These are phyloP conservation scores for Steatornis caripensis DNA, from an alignment of 2,113 vertebrate species.

Conservation along the genomic window DNA sequence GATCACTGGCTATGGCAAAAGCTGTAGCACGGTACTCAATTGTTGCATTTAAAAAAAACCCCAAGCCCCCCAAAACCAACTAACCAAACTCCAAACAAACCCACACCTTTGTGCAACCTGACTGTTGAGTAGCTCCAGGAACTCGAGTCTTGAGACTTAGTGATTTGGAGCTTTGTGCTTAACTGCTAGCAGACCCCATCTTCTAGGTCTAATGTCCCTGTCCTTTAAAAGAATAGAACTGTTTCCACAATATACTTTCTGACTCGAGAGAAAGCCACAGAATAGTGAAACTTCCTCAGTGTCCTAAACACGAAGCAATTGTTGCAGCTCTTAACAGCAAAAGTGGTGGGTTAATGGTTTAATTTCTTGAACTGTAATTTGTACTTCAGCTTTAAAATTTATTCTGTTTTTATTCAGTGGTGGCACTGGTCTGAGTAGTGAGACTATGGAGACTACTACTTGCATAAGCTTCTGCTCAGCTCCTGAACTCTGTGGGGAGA, in stretches of 20 bases:
- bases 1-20: not conserved
- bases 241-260: not conserved
- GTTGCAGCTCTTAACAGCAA: not conserved
- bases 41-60: not conserved
- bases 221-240: not conserved
- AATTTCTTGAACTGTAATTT: not conserved
- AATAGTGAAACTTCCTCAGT: not conserved
- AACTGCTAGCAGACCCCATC: not conserved
- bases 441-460: not conserved
- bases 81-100: rapidly evolving
- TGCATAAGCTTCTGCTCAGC: not conserved
- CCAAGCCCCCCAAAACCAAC: not conserved
- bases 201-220: not conserved
- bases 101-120: not conserved
- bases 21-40: not conserved
- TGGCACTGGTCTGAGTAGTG: not conserved
- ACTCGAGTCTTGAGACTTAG: not conserved
- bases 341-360: not conserved
- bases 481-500: not conserved
- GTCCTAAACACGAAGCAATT: not conserved
- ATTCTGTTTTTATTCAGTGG: not conserved
- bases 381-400: not conserved
- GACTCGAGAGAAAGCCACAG: not conserved
- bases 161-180: not conserved
- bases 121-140: not conserved